Evolutionary conservation across 2,113 vertebrate genomes (phyloP), one percentile per base, ranked within the genome.

Genomic region (Dipodomys spectabilis): DNA sequence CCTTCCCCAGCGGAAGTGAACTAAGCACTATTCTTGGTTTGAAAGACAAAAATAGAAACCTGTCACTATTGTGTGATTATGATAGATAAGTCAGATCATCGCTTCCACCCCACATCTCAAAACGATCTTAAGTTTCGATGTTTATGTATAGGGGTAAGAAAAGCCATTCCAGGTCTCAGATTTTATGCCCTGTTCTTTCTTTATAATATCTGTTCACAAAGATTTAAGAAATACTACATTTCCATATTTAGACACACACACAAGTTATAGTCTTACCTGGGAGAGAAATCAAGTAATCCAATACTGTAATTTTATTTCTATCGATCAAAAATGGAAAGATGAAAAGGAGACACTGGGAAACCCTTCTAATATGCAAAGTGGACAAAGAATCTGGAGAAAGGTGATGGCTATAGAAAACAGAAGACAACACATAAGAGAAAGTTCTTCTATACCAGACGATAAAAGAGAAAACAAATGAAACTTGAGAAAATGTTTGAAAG

Each of bases 321-420:
- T 57, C 4, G 15, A 57, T 57, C 53, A 57, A 57, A 3, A 23
- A 57, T 35, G 45, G 60, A 65, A 84, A 67, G 25, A 67, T 49
- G 49, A 49, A 49, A 49, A 57, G 53, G 16, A 60, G 18, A 27
- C 13, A 44, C 77, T 88, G 5, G 12, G 12, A 60, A 13, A 91
- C 83, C 25, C 91, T 28, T 95, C 75, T 81, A 93, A 53, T 53
- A 83, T 39, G 49, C 28, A 18, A 82, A 89, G 27, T 86, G 22
- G 73, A 45, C 6, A 93, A 92, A 93, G 75, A 28, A 53, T 44
- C 4, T 35, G 22, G 53, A 86, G 11, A 71, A 45, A 80, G 23
- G 91, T 44, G 39, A 67, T 11, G 83, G 32, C 23, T 89, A 10
- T 30, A 22, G 35, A 79, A 88, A 27, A 53, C 7, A 71, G 22